Conservation (phyloP, 2,888 invertebrate species). For the Drosophila macrospina region DNA sequence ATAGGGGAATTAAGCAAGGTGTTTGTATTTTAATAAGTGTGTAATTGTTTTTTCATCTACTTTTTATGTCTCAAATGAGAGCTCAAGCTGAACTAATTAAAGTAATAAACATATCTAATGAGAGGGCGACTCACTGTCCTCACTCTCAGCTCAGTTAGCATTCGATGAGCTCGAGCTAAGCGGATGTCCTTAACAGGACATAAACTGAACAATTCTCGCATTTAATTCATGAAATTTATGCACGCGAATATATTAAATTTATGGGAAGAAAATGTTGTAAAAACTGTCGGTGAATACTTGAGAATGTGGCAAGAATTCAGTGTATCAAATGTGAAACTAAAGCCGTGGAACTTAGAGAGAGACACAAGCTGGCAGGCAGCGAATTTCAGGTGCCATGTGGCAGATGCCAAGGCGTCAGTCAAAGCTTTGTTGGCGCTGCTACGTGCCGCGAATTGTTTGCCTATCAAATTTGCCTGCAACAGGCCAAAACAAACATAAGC, state of each 20-base stretch:
- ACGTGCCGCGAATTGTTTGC: conserved; percentile 75
- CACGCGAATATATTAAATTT: not conserved
- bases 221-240: not conserved
- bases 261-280: not conserved
- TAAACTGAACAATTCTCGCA: not conserved
- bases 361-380: conserved; percentile 12
- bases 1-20: too few species aligned
- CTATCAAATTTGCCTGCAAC: conserved; percentile 65
- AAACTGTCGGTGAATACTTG: conserved; percentile 15
- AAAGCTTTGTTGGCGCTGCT: conserved; percentile 35
- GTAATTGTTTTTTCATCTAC: too few species aligned
- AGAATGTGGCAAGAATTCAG: conserved; percentile 7
- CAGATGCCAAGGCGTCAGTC: conserved; percentile 49
- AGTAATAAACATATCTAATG: conserved; percentile 5
- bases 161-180: not conserved
- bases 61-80: not conserved
- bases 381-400: conserved; percentile 31
- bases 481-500: conserved; percentile 36
- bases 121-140: not conserved
- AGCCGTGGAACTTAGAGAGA: conserved; percentile 9
- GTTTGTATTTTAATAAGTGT: too few species aligned
- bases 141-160: too few species aligned
- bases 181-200: not conserved
- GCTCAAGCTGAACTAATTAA: not conserved
- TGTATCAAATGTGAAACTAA: conserved; percentile 13